Evolutionary conservation across 2,888 invertebrate species (phyloP).

Genomic region (Toxonevra muliebris): DNA sequence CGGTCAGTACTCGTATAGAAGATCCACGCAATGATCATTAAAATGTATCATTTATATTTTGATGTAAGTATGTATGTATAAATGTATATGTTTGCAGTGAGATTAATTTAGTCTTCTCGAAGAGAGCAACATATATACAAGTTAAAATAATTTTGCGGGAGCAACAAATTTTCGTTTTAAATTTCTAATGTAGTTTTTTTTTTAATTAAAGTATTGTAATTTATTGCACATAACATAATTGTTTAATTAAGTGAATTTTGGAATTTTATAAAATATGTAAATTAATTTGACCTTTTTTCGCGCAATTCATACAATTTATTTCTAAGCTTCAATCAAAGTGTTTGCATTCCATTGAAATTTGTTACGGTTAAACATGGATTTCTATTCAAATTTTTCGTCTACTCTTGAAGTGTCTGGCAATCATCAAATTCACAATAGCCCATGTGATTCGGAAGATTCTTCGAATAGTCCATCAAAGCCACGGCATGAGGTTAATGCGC

Average conservation of each 20-base stretch:
- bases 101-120: conserved; percentile 31
- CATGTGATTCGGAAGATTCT: conserved; percentile 56
- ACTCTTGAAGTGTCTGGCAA: conserved; percentile 28
- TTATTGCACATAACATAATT: too few species aligned
- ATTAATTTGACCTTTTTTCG: too few species aligned
- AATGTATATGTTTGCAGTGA: conserved; percentile 6
- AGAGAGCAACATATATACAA: conserved; percentile 31
- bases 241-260: too few species aligned
- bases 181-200: too few species aligned
- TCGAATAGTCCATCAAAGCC: conserved; percentile 67
- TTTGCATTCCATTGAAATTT: too few species aligned
- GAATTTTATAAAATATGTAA: too few species aligned
- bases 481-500: conserved; percentile 81
- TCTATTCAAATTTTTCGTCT: conserved; percentile 39
- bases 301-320: too few species aligned
- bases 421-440: conserved; percentile 43
- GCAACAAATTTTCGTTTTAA: too few species aligned
- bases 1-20: background rate
- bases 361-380: conserved; percentile 42
- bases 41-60: background rate
- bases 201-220: too few species aligned
- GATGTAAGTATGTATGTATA: background rate
- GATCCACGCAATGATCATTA: background rate
- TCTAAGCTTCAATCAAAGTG: too few species aligned
- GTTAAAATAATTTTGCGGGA: background rate